Conservation (phyloP, 2,797 vertebrate species). For the Staurois parvus region DNA sequence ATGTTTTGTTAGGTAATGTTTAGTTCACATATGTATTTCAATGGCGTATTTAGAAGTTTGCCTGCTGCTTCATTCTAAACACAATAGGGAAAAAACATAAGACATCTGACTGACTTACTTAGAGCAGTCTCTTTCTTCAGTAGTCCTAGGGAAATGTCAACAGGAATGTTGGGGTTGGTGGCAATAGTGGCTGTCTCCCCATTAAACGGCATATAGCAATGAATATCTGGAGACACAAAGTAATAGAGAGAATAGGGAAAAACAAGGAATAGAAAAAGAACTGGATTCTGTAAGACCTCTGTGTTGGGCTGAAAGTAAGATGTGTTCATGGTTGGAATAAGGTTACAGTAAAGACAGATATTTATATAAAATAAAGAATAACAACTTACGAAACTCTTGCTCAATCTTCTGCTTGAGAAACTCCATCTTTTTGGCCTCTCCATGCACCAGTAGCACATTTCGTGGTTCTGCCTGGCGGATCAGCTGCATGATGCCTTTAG, state of each 20-base stretch:
- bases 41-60: too few species aligned
- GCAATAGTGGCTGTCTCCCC: slow-evolving; percentile 87
- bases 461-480: slow-evolving; percentile 95
- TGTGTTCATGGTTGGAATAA: too few species aligned
- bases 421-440: slow-evolving; percentile 96
- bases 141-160: slow-evolving; percentile 92
- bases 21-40: too few species aligned
- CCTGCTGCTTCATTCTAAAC: too few species aligned
- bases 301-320: neutral
- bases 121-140: slow-evolving; percentile 91
- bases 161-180: slow-evolving; percentile 93
- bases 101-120: slow-evolving; percentile 71
- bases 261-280: too few species aligned
- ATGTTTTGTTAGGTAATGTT: too few species aligned
- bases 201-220: slow-evolving; percentile 94
- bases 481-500: slow-evolving; percentile 99
- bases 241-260: neutral
- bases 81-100: too few species aligned
- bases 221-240: slow-evolving; percentile 79
- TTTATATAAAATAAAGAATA: too few species aligned
- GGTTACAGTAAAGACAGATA: too few species aligned
- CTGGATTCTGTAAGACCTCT: too few species aligned
- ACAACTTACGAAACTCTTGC: slow-evolving; percentile 90
- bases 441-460: slow-evolving; percentile 91
- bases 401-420: slow-evolving; percentile 98